phyloP scores from a whole-genome alignment of 2,113 vertebrate genomes.

The Ovibos moschatus region DNA sequence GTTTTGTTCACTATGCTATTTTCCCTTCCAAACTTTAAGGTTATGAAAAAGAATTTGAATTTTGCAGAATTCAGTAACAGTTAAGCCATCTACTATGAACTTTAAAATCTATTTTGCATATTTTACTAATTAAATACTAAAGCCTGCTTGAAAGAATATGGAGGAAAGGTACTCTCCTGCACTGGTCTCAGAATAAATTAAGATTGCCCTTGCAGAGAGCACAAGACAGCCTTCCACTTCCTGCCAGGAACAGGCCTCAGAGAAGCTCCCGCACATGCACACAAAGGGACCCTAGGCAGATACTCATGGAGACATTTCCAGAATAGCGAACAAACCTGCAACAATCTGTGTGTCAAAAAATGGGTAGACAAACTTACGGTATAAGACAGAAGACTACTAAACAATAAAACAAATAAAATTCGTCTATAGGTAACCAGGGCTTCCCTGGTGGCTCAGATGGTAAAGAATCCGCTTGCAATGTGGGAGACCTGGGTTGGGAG shows the following conservation, averaged over 20 bases:
- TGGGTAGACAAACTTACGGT: neutral
- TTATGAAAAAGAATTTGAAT: slow-evolving; percentile 20
- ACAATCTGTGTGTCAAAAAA: neutral
- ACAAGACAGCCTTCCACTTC: neutral
- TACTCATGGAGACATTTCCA: neutral
- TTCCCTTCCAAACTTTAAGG: neutral
- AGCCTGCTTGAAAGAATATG: neutral
- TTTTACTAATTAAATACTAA: neutral
- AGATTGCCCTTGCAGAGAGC: neutral
- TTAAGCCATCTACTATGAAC: neutral
- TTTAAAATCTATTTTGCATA: neutral
- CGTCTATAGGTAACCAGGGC: neutral
- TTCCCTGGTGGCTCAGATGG: neutral
- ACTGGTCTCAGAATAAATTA: neutral
- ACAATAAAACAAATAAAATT: neutral
- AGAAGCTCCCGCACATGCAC: neutral
- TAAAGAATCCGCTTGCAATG: neutral
- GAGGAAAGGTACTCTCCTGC: neutral
- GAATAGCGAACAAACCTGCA: neutral
- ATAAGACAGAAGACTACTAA: neutral
- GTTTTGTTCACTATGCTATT: neutral
- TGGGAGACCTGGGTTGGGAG: neutral
- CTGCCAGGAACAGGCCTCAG: neutral
- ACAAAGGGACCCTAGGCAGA: neutral
- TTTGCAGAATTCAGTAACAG: slow-evolving; percentile 23